phyloP scores from a whole-genome alignment of 2,888 invertebrate genomes.

The Xestia c-nigrum region DNA sequence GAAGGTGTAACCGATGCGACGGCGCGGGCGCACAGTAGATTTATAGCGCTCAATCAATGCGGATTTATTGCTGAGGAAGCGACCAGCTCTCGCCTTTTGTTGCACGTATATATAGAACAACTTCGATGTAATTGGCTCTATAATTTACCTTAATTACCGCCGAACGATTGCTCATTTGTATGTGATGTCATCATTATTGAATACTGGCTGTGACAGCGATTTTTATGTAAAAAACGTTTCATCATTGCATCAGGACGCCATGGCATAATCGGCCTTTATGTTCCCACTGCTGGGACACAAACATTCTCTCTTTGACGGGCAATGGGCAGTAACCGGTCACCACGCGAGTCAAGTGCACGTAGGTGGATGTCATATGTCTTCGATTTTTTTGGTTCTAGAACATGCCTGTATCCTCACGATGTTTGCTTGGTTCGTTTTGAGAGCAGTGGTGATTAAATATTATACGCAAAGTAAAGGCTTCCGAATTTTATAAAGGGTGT shows the following conservation, averaged over 20 bases:
- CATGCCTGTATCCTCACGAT: not conserved
- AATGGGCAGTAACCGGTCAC: not conserved
- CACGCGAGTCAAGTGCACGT: not conserved
- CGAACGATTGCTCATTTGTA: slow-evolving; percentile 40
- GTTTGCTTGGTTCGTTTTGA: not conserved
- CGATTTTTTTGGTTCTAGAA: not conserved
- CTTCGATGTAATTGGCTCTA: slow-evolving; percentile 83
- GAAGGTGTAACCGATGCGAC: slow-evolving; percentile 68
- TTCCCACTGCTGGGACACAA: not conserved
- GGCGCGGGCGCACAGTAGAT: slow-evolving; percentile 84
- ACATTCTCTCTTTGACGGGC: not conserved
- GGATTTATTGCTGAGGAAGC: slow-evolving; percentile 90
- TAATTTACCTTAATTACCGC: slow-evolving; percentile 71
- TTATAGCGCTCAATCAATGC: slow-evolving; percentile 90
- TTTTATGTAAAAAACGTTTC: not conserved
- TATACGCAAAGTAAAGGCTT: no score
- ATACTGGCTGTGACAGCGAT: not conserved
- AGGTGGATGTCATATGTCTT: not conserved
- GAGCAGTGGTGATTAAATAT: not conserved
- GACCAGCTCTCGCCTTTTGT: slow-evolving; percentile 82
- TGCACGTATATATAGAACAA: slow-evolving; percentile 81
- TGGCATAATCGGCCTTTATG: not conserved
- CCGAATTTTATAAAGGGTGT: no score
- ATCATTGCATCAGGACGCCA: not conserved
- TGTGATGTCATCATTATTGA: slow-evolving; percentile 55